A percentile compares a stretch with the other conserved stretches of the same genome.
Evolutionary conservation across 2,797 vertebrate genomes (phyloP).

Genomic region (Anolis apletophallus): DNA sequence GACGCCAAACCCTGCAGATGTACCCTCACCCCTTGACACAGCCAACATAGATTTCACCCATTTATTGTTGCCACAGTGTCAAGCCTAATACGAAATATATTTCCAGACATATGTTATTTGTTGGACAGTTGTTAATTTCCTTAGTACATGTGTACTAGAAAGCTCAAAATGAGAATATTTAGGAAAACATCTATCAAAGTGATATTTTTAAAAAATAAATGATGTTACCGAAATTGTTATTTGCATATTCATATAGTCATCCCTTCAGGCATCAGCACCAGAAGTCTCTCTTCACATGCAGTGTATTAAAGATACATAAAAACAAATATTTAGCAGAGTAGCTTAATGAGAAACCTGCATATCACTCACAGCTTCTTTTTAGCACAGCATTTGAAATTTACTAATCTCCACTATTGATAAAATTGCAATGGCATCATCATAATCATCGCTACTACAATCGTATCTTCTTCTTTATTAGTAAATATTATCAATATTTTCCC

Average conservation of each 20-base stretch:
- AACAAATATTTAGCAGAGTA: conserved; percentile 53
- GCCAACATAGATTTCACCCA: conserved; percentile 59
- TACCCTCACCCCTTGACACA: conserved; percentile 49
- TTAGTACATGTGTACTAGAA: conserved; percentile 42
- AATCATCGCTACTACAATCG: no score
- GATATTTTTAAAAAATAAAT: conserved; percentile 65
- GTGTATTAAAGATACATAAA: conserved; percentile 61
- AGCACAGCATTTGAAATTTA: conserved; percentile 41
- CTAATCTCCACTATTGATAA: conserved; percentile 53
- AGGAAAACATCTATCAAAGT: conserved; percentile 68
- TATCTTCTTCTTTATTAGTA: not conserved
- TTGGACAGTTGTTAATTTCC: conserved; percentile 64
- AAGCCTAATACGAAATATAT: conserved; percentile 64
- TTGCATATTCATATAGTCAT: conserved; percentile 60
- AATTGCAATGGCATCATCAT: not conserved
- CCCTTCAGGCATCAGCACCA: conserved; percentile 61
- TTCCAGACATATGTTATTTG: conserved; percentile 66
- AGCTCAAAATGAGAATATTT: conserved; percentile 45
- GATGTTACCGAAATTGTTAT: conserved; percentile 55
- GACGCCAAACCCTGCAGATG: conserved; percentile 62
- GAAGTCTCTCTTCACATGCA: conserved; percentile 55
- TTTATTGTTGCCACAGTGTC: conserved; percentile 70
- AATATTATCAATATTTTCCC: not conserved
- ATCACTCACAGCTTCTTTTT: not conserved
- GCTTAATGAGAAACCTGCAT: conserved; percentile 42